phyloP scores from a whole-genome alignment of 2,113 vertebrate genomes.

The Tragelaphus imberbis region DNA sequence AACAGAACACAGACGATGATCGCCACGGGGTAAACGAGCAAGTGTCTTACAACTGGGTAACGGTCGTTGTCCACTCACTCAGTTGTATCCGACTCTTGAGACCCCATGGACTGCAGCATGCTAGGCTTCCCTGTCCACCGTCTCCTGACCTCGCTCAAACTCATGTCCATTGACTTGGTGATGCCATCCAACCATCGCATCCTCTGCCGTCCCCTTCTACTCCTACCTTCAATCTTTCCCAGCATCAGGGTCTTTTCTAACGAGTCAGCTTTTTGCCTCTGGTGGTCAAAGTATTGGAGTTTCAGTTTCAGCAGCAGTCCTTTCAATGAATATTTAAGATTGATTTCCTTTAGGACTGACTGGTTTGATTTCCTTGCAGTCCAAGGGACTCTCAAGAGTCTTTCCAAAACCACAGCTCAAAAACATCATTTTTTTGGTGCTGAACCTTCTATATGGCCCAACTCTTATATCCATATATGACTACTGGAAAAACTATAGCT shows the following conservation, averaged over 20 bases:
- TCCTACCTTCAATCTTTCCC: not conserved
- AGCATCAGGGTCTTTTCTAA: not conserved
- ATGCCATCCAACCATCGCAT: not conserved
- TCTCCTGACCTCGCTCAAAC: not conserved
- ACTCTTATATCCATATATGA: not conserved
- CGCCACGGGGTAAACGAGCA: fast-evolving
- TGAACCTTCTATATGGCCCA: not conserved
- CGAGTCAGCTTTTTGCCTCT: not conserved
- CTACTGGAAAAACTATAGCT: not conserved
- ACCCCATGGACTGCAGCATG: not conserved
- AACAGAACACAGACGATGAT: fast-evolving
- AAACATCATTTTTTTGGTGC: not conserved
- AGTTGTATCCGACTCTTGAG: not conserved
- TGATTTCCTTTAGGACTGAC: not conserved
- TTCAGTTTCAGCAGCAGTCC: not conserved
- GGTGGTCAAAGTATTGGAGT: not conserved
- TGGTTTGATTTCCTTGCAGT: not conserved
- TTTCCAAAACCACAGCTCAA: not conserved
- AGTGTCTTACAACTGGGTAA: not conserved
- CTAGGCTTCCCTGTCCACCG: not conserved
- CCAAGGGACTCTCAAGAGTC: not conserved
- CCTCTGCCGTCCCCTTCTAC: not conserved
- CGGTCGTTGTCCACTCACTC: not conserved
- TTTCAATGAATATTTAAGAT: not conserved
- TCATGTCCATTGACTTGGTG: not conserved